Conservation (phyloP, 1,140 invertebrate genomes). For the Thalassaphorura encarpata region DNA sequence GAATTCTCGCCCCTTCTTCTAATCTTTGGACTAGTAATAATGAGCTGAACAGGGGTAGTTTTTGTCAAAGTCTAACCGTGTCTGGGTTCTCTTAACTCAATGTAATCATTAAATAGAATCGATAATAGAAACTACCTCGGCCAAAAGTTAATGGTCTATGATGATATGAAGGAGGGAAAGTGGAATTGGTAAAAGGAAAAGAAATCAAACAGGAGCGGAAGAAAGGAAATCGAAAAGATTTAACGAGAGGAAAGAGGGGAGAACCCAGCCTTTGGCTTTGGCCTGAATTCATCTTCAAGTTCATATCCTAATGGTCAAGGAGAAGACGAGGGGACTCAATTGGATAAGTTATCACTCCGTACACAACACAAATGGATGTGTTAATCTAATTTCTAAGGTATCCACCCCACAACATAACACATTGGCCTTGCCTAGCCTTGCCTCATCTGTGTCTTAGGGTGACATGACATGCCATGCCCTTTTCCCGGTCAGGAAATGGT, state of each 20-base stretch:
- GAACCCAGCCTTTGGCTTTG: too few relatives aligned
- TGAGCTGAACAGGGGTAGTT: constrained; percentile 2
- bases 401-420: too few relatives aligned
- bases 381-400: constrained; percentile 18
- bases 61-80: background rate
- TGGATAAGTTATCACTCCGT: constrained; percentile 16
- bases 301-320: background rate
- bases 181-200: background rate
- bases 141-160: background rate
- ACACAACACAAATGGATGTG: constrained; percentile 17
- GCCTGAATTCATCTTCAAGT: too few relatives aligned
- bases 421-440: too few relatives aligned
- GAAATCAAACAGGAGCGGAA: constrained; percentile 1
- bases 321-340: constrained; percentile 6
- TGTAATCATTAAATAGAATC: too few relatives aligned
- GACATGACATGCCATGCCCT: too few relatives aligned
- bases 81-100: too few relatives aligned
- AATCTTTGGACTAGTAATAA: constrained; percentile 2
- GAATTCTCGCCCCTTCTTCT: background rate
- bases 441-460: too few relatives aligned
- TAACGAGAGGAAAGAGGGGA: too few relatives aligned
- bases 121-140: background rate
- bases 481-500: too few relatives aligned
- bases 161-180: background rate
- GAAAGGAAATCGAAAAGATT: background rate